Evolutionary conservation across 2,888 invertebrate species (phyloP).

Genomic region (Cantharis lateralis): DNA sequence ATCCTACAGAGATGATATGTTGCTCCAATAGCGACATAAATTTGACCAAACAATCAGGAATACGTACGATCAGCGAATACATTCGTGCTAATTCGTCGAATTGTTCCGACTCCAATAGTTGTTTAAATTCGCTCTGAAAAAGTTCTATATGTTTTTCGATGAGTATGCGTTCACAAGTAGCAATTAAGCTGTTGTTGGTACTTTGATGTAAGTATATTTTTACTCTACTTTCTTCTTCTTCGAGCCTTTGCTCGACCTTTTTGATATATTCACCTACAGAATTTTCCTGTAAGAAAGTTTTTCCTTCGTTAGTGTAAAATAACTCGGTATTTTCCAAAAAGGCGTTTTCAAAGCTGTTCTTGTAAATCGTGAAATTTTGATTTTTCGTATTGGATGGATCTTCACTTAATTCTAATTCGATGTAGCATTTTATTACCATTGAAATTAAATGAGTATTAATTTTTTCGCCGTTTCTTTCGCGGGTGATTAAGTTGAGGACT

Average conservation of each 20-base stretch:
- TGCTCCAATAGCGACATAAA: constrained; percentile 86
- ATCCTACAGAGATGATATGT: constrained; percentile 91
- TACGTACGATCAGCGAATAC: constrained; percentile 91
- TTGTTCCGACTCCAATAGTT: constrained; percentile 93
- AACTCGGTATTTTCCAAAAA: constrained; percentile 95
- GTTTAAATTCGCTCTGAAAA: constrained; percentile 93
- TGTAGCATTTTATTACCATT: constrained; percentile 97
- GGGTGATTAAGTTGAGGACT: constrained; percentile 93
- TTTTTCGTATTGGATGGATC: constrained; percentile 72
- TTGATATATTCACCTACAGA: constrained; percentile 99
- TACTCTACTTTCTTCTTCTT: constrained; percentile 92
- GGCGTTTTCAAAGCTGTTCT: constrained; percentile 91
- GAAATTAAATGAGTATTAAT: constrained; percentile 96
- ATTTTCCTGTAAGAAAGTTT: constrained; percentile 90
- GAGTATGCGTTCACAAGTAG: constrained; percentile 92
- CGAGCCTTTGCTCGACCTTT: constrained; percentile 92
- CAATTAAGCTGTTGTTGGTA: constrained; percentile 84
- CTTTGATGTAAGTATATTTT: constrained; percentile 94
- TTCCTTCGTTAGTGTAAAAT: constrained; percentile 93
- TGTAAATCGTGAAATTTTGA: constrained; percentile 83
- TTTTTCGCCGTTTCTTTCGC: constrained; percentile 94
- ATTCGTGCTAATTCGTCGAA: constrained; percentile 93
- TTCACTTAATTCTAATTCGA: constrained; percentile 92
- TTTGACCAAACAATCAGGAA: constrained; percentile 89
- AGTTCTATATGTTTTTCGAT: constrained; percentile 96